Conservation (phyloP, 2,888 invertebrate genomes). For the Suillia variegata region DNA sequence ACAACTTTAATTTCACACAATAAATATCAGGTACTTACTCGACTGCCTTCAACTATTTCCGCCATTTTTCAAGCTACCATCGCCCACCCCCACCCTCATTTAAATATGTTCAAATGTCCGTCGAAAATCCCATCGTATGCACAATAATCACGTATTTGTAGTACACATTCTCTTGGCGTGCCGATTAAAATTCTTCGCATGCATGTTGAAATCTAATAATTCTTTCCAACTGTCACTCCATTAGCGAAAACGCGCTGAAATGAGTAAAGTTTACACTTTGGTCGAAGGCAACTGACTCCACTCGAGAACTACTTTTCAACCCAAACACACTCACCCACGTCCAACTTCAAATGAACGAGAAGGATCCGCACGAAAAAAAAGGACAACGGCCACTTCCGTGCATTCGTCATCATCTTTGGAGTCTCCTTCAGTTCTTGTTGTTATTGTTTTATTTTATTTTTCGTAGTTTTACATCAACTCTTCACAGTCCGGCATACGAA, state of each 20-base stretch:
- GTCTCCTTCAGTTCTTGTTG: no score
- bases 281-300: no score
- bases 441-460: background rate
- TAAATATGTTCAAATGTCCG: no score
- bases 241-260: slow-evolving; percentile 40
- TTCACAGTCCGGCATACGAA: background rate
- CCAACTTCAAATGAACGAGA: background rate
- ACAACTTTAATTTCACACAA: no score
- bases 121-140: slow-evolving; percentile 13
- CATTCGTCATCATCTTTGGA: slow-evolving; percentile 13
- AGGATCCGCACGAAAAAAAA: background rate
- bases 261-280: slow-evolving; percentile 19
- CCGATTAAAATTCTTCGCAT: slow-evolving; percentile 33
- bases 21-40: no score
- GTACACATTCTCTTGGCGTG: background rate
- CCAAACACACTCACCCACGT: background rate
- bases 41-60: no score
- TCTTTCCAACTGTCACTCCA: slow-evolving; percentile 47
- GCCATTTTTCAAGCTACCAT: no score
- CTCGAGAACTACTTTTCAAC: no score
- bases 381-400: slow-evolving; percentile 17
- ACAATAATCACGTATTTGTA: slow-evolving; percentile 24
- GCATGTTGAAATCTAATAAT: slow-evolving; percentile 49
- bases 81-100: no score
- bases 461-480: background rate